A percentile compares a stretch with the other conserved stretches of the same genome.
phyloP scores from a whole-genome alignment of 2,888 invertebrate species.

The Mimachlamys varia region DNA sequence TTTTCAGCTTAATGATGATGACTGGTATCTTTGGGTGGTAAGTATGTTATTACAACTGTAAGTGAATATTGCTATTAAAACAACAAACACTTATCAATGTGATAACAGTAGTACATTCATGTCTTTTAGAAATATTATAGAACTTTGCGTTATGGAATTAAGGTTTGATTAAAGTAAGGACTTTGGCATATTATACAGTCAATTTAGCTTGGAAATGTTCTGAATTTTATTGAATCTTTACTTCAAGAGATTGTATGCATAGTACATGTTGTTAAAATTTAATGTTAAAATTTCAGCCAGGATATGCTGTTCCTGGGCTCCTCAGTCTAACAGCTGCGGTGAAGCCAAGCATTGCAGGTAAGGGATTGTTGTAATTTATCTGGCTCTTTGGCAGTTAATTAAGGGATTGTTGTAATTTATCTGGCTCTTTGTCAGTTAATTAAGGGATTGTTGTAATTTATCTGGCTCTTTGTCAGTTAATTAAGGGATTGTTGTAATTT shows the following conservation, averaged over 20 bases:
- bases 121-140: too few species aligned
- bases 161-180: too few species aligned
- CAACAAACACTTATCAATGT: neutral
- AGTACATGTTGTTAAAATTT: neutral
- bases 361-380: neutral
- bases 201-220: too few species aligned
- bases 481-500: constrained; percentile 40
- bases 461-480: too few species aligned
- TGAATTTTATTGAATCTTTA: too few species aligned
- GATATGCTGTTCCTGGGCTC: constrained; percentile 66
- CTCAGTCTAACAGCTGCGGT: constrained; percentile 61
- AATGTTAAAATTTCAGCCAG: constrained; percentile 63
- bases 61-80: neutral
- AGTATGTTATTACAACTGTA: constrained; percentile 55
- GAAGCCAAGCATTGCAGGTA: constrained; percentile 64
- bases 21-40: constrained; percentile 77
- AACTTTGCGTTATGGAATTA: too few species aligned
- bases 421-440: too few species aligned
- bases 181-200: too few species aligned
- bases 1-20: constrained; percentile 74
- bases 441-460: constrained; percentile 40
- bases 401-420: too few species aligned
- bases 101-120: too few species aligned
- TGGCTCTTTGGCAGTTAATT: too few species aligned
- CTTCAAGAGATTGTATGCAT: too few species aligned